A percentile compares a stretch with the other conserved stretches of the same genome.
These are phyloP conservation scores for Sarcophaga caerulescens DNA, from an alignment of 2,888 invertebrate species.

Conservation along the genomic window DNA sequence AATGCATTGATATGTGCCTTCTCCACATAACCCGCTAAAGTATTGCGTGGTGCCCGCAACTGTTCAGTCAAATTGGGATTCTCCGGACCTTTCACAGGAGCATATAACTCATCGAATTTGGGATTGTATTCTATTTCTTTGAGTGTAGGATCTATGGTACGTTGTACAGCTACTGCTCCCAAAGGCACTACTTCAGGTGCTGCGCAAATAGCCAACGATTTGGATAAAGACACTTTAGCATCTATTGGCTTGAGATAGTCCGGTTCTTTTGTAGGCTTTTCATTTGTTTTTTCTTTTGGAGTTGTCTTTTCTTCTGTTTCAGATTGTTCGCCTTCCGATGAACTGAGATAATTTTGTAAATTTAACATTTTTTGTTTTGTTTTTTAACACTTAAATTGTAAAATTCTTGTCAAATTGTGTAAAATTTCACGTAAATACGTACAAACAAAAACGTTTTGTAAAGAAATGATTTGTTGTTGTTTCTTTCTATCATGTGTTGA, in stretches of 20 bases:
- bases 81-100: constrained; percentile 94
- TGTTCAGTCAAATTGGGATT: constrained; percentile 97
- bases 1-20: constrained; percentile 97
- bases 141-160: constrained; percentile 88
- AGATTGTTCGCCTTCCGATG: constrained; percentile 83
- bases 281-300: neutral
- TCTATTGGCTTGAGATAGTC: constrained; percentile 84
- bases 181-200: constrained; percentile 92
- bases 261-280: constrained; percentile 79
- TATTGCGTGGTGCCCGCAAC: constrained; percentile 93
- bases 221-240: constrained; percentile 84
- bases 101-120: constrained; percentile 96
- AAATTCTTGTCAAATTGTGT: constrained; percentile 39
- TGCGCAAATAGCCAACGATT: constrained; percentile 87
- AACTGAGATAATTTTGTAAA: constrained; percentile 88
- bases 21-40: constrained; percentile 96
- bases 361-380: constrained; percentile 85
- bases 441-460: constrained; percentile 67
- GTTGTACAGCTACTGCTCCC: constrained; percentile 86
- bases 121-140: constrained; percentile 95
- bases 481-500: constrained; percentile 63
- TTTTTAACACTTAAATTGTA: constrained; percentile 35
- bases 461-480: constrained; percentile 56
- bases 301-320: constrained; percentile 80
- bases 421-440: constrained; percentile 69